Evolutionary conservation across 1,140 invertebrate genomes (phyloP), one percentile per base, ranked within the genome.

Genomic region (Drosophila bocqueti): DNA sequence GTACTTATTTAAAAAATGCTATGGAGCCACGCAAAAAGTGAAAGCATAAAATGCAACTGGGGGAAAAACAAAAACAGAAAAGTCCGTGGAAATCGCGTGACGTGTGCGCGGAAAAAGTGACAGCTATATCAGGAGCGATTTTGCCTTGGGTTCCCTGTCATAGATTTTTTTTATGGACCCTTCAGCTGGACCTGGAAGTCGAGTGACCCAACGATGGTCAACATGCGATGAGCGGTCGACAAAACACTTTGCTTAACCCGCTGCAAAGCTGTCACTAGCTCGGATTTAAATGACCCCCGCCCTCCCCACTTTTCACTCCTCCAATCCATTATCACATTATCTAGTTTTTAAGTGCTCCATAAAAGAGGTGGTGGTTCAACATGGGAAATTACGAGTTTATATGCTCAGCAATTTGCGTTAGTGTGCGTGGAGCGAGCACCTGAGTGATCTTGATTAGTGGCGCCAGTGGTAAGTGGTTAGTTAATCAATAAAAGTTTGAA

Each of bases 221-320:
- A 72, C 73, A 71, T 71, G 66, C 76, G 60, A 63, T 60, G 50
- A 64, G 47, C 60, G 54, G 68, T 59, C 66, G 76, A 65, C 75
- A 79, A 78, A 79, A 79, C 75, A 72, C 75, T 78, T 79, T 78
- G 59, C 66, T 79, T 72, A 73, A 72, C 69, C 43, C 54, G 29
- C 40, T 72, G 29, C 45, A 72, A 73, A 73, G 67, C 60, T 45
- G 58, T 61, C 59, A 38, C 59, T 45, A 64, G 66, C 66, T 43
- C 18, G 54, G 67, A 60, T 73, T 72, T 72, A 50, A 73, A 18
- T 42, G 36, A 16, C 45, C 26, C 34, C 16, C 5, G 16, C 26
- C 21, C 15, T 11, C 21, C 40, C 29, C 11, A 5, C 38, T 18
- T 18, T 24, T 21, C 29, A 15, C 18, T 55, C 11, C 8, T 21